phyloP scores from a whole-genome alignment of 2,113 vertebrate species.

The Beaufortia kweichowensis region DNA sequence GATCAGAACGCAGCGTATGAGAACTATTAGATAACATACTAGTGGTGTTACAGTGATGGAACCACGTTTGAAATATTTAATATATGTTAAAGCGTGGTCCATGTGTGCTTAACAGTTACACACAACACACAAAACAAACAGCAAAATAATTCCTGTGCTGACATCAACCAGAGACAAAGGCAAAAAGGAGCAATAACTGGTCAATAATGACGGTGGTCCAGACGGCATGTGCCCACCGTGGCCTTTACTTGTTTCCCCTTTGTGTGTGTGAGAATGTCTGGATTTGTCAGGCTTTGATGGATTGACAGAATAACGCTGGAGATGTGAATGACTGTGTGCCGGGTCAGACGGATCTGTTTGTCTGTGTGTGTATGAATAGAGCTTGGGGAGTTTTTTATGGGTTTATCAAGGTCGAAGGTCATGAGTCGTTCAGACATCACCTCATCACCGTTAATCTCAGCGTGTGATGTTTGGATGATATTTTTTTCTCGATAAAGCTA shows the following conservation, averaged over 20 bases:
- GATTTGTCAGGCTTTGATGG: conserved; percentile 40
- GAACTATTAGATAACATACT: neutral
- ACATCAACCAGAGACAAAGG: conserved; percentile 45
- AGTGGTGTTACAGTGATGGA: neutral
- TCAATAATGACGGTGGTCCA: conserved; percentile 37
- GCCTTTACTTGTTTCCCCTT: conserved; percentile 10
- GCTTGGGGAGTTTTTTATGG: conserved; percentile 25
- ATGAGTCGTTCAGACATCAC: neutral
- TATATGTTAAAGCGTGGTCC: neutral
- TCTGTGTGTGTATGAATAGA: conserved; percentile 8
- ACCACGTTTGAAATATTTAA: neutral
- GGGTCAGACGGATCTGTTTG: neutral
- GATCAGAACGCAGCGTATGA: conserved; percentile 11
- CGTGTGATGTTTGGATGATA: neutral
- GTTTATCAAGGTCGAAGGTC: conserved; percentile 26
- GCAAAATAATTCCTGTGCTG: conserved; percentile 4
- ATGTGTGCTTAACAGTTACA: neutral
- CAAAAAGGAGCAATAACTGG: conserved; percentile 35
- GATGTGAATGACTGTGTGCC: conserved; percentile 7
- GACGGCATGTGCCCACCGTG: conserved; percentile 27
- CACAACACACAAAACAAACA: neutral
- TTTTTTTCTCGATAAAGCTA: conserved; percentile 6
- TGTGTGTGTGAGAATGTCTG: conserved; percentile 38
- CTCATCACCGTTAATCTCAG: neutral
- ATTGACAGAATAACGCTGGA: conserved; percentile 17